Evolutionary conservation across 2,888 invertebrate genomes (phyloP).

Genomic region (Portevinia maculata): DNA sequence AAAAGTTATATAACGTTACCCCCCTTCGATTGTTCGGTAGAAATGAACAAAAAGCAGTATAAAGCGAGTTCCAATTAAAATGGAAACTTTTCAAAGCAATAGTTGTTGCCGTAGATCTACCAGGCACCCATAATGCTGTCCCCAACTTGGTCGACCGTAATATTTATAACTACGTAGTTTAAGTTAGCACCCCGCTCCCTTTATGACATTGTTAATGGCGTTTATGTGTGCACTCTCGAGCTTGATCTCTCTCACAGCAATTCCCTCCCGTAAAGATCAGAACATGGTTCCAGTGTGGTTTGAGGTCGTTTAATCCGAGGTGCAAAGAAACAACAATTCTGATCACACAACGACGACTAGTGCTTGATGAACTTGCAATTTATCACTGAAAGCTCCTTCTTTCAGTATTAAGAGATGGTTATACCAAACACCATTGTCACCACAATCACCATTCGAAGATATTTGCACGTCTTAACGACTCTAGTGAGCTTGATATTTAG

Average conservation of each 20-base stretch:
- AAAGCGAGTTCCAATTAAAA: slow-evolving; percentile 10
- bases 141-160: not conserved
- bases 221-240: slow-evolving; percentile 12
- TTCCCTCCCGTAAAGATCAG: not conserved
- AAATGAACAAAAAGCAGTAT: slow-evolving; percentile 29
- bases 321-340: slow-evolving; percentile 6
- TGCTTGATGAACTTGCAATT: not conserved
- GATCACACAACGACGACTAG: not conserved
- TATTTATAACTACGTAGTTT: slow-evolving; percentile 18
- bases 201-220: slow-evolving; percentile 7
- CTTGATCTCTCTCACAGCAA: slow-evolving; percentile 17
- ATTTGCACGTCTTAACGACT: too few relatives aligned
- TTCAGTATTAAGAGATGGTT: slow-evolving; percentile 18
- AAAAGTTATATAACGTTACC: slow-evolving; percentile 46
- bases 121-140: slow-evolving; percentile 3
- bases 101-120: not conserved
- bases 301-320: slow-evolving; percentile 25
- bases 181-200: slow-evolving; percentile 26
- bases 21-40: not conserved
- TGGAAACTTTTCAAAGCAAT: slow-evolving; percentile 9
- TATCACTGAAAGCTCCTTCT: not conserved
- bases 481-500: slow-evolving; percentile 20
- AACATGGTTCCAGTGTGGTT: not conserved
- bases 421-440: too few relatives aligned
- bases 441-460: too few relatives aligned